Conservation (phyloP, 2,888 invertebrate species). For the Drosophila mimetica region DNA sequence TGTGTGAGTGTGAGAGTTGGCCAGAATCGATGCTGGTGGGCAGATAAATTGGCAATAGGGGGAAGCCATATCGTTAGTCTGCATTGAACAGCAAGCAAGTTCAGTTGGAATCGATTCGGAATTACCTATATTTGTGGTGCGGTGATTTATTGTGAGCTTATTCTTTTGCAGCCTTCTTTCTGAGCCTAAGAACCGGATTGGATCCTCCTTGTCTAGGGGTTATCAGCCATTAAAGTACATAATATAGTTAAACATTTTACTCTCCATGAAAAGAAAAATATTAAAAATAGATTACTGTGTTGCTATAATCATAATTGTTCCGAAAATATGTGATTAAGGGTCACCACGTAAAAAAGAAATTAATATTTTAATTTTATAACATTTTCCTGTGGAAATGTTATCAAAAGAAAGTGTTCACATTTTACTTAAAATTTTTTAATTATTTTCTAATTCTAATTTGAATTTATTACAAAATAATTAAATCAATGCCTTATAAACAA, state of each 20-base stretch:
- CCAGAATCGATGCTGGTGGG: constrained; percentile 56
- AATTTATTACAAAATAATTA: too few species aligned
- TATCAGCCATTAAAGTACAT: too few species aligned
- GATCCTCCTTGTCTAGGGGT: neutral
- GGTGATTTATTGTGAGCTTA: neutral
- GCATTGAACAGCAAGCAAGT: constrained; percentile 24
- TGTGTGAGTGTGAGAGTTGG: constrained; percentile 1
- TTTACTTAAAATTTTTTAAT: too few species aligned
- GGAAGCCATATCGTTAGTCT: constrained; percentile 52
- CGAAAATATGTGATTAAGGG: neutral
- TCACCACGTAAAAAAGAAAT: too few species aligned
- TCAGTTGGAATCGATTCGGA: constrained; percentile 18
- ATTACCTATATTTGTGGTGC: neutral
- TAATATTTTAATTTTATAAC: too few species aligned
- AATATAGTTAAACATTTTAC: too few species aligned
- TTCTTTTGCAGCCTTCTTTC: neutral
- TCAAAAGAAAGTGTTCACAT: too few species aligned
- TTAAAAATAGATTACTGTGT: neutral
- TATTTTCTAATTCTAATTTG: too few species aligned
- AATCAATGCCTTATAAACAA: too few species aligned
- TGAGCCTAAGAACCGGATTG: neutral
- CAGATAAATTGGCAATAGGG: constrained; percentile 57
- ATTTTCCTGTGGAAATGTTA: too few species aligned
- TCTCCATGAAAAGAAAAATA: too few species aligned
- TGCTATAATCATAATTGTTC: neutral